These are phyloP conservation scores for Eristalis pertinax DNA, from an alignment of 2,888 invertebrate species.

Conservation along the genomic window DNA sequence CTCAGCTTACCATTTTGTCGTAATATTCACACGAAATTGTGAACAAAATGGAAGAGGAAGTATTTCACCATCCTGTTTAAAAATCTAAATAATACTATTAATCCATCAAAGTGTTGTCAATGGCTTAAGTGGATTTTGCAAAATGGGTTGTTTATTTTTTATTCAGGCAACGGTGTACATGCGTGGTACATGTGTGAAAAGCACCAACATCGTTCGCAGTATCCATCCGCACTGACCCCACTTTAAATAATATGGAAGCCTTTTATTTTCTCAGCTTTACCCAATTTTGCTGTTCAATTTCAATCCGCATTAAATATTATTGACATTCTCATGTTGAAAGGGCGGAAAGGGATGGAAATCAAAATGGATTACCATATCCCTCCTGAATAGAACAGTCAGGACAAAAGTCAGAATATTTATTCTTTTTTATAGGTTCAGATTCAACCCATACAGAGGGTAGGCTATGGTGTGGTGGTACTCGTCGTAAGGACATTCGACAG, in stretches of 20 bases:
- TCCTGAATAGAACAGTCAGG: conserved; percentile 54
- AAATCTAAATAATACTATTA: conserved; percentile 48
- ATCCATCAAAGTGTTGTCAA: conserved; percentile 62
- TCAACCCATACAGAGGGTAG: not conserved
- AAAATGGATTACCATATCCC: conserved; percentile 65
- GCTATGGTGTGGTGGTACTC: conserved; percentile 23
- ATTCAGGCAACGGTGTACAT: not conserved
- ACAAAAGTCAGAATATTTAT: conserved; percentile 54
- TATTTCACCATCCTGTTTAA: conserved; percentile 16
- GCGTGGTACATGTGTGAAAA: not conserved
- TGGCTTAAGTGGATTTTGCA: conserved; percentile 52
- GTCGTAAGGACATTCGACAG: conserved; percentile 48
- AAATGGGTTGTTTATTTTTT: conserved; percentile 51
- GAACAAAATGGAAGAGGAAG: not conserved
- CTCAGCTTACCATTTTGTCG: not conserved
- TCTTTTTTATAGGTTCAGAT: conserved; percentile 8
- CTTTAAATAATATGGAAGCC: conserved; percentile 48
- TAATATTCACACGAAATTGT: conserved; percentile 28
- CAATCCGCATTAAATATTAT: conserved; percentile 63
- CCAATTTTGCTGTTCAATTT: conserved; percentile 64
- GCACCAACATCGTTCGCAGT: not conserved
- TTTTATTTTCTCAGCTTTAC: conserved; percentile 55
- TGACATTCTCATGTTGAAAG: conserved; percentile 54
- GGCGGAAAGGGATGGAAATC: conserved; percentile 28
- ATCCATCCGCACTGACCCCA: conserved; percentile 15